Base-by-base conservation (phyloP, 23 tunicate genomes). In the Halocynthia roretzi region DNA sequence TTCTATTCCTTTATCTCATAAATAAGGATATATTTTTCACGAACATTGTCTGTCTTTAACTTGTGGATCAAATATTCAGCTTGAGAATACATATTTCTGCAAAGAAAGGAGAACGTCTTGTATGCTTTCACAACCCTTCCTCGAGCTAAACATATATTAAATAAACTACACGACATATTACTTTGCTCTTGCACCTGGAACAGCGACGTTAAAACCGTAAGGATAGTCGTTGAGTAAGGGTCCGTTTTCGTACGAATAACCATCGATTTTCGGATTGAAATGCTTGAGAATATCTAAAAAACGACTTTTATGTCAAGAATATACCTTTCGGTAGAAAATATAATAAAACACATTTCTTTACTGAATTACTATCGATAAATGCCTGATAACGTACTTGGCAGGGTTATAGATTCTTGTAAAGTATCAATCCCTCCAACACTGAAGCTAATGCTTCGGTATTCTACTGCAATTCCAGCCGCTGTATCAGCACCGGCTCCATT, bases 131-230 rank as follows among this genome's bases (percentile, higher is more conserved):
- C 4, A 31, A 31, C 44, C 44, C 44, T 31, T 67, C 50, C 4
- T 67, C 31, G 22, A 44, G 19, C 71, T 2, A 17, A 15, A 15
- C 17, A 17, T 4, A 15, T 4, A 17, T 4, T 4, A 50, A 12
- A 2, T 76, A 20, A 53, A 10, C 14, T 44, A 17, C 2, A 62
- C 18, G 31, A 8, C 50, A 8, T 9, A 76, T 51, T 79, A 92
- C 98, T 71, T 70, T 56, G 98, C 83, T 67, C 88, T 80, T 7
- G 96, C 96, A 0, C 96, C 96, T 8, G 82, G 82, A n/a, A 89
- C 88, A 5, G 96, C 96, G 17, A 80, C 96, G 82, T 89, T 89
- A 57, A 83, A 89, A 44, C 90, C 76, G 63, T 76, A 80, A 14
- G 78, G 78, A 74, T 74, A 74, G 5, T 62, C 51, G 10, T 21